Evolutionary conservation across 2,797 vertebrate genomes (phyloP).

Genomic region (Argyrosomus regius): DNA sequence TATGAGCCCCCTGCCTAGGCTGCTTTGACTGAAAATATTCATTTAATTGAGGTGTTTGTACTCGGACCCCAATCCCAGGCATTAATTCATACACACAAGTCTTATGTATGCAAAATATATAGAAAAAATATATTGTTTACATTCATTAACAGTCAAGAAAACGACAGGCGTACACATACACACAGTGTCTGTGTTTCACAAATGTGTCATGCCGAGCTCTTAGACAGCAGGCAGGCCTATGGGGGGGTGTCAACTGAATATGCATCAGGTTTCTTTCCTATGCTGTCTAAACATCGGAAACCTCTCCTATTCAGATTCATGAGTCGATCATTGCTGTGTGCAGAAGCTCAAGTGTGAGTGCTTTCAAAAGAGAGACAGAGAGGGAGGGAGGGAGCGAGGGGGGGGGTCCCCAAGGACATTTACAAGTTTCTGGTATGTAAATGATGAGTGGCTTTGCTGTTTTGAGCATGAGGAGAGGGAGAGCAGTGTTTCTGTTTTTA

Average conservation of each 20-base stretch:
- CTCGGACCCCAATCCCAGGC: not conserved
- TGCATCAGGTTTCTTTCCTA: conserved; percentile 55
- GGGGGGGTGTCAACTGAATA: conserved; percentile 55
- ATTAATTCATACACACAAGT: conserved; percentile 2
- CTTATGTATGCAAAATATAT: not conserved
- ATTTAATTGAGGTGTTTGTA: not conserved
- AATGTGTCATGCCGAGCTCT: conserved; percentile 47
- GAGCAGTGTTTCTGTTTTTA: conserved; percentile 48
- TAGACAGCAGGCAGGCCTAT: conserved; percentile 43
- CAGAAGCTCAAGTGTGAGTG: conserved; percentile 52
- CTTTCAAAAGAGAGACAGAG: conserved; percentile 41
- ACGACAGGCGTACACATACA: conserved; percentile 6
- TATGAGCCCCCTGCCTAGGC: not conserved
- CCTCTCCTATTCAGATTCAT: conserved; percentile 69
- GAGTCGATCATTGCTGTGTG: conserved; percentile 64
- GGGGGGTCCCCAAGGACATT: conserved; percentile 69
- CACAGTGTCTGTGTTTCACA: conserved; percentile 26
- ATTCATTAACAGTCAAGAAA: conserved; percentile 20
- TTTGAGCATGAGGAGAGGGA: conserved; percentile 35
- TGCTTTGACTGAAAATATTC: not conserved
- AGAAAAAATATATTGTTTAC: conserved; percentile 10
- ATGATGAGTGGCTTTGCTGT: conserved; percentile 63
- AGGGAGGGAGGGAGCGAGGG: conserved; percentile 18
- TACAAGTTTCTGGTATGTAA: conserved; percentile 78
- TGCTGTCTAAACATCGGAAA: conserved; percentile 74